These are phyloP conservation scores for Apocrypta bakeri DNA, from an alignment of 1,140 invertebrate species.

Conservation along the genomic window DNA sequence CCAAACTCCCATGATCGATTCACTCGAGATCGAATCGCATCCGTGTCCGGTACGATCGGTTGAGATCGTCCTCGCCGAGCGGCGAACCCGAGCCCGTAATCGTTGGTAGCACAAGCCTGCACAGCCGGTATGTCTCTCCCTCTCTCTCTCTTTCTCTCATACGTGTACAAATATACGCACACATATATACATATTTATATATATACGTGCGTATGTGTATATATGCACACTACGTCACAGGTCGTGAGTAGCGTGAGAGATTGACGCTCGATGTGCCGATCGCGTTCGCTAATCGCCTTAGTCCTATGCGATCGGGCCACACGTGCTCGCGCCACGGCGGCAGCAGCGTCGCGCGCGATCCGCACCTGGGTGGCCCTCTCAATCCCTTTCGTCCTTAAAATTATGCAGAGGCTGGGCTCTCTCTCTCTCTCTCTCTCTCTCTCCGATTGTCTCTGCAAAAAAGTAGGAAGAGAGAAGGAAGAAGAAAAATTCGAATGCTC, in stretches of 20 bases:
- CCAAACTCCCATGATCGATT: neutral
- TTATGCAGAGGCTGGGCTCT: conserved; percentile 9
- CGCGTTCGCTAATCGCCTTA: conserved; percentile 46
- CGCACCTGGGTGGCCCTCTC: conserved; percentile 11
- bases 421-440: neutral
- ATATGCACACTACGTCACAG: conserved; percentile 26
- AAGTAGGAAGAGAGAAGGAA: neutral
- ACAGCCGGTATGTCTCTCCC: no score
- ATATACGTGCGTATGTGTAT: no score
- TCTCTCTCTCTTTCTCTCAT: neutral
- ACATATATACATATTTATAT: no score
- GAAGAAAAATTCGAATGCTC: conserved; percentile 7
- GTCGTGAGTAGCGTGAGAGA: conserved; percentile 47
- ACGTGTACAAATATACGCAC: no score
- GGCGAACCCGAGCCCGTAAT: neutral
- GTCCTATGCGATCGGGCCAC: neutral
- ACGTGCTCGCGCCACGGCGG: neutral
- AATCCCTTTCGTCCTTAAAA: conserved; percentile 11
- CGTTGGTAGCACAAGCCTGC: conserved; percentile 4
- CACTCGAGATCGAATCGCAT: neutral
- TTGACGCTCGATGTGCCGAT: conserved; percentile 29
- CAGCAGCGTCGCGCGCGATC: neutral
- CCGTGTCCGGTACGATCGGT: neutral
- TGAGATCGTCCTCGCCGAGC: neutral
- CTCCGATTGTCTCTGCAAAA: neutral